phyloP scores from a whole-genome alignment of 1,140 invertebrate genomes.

The Berghia stephanieae region DNA sequence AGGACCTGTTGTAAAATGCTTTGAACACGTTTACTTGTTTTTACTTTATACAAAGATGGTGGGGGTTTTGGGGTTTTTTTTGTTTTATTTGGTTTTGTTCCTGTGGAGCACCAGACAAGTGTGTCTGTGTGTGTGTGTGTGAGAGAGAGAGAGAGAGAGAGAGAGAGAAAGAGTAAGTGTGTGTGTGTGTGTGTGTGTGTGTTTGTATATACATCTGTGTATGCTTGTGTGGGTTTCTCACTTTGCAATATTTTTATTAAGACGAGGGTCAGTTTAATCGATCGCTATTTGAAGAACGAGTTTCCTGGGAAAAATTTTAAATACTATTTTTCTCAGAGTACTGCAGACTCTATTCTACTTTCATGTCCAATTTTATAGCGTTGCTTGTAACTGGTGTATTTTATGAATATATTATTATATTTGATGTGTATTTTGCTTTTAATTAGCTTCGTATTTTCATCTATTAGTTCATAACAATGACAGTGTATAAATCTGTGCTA shows the following conservation, averaged over 20 bases:
- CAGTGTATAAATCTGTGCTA: too few relatives aligned
- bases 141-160: background rate
- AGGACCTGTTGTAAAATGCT: background rate
- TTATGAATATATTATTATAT: background rate
- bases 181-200: too few relatives aligned
- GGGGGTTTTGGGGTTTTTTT: background rate
- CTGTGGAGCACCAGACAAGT: too few relatives aligned
- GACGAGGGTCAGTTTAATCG: too few relatives aligned
- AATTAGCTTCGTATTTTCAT: too few relatives aligned
- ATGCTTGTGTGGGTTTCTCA: background rate
- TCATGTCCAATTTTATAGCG: too few relatives aligned
- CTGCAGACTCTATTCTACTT: constrained; percentile 15
- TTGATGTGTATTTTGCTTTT: background rate
- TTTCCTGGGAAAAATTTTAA: too few relatives aligned
- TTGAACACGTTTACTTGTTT: background rate
- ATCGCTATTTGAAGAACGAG: too few relatives aligned
- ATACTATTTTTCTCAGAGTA: background rate
- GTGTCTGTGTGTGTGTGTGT: constrained; percentile 21
- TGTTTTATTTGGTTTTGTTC: background rate
- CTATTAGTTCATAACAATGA: too few relatives aligned
- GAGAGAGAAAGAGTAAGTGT: too few relatives aligned
- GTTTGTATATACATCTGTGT: too few relatives aligned
- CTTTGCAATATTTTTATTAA: background rate
- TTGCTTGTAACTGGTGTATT: background rate
- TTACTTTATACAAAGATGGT: background rate